Evolutionary conservation across 2,888 invertebrate genomes (phyloP).

Genomic region (Rosalia funebris): DNA sequence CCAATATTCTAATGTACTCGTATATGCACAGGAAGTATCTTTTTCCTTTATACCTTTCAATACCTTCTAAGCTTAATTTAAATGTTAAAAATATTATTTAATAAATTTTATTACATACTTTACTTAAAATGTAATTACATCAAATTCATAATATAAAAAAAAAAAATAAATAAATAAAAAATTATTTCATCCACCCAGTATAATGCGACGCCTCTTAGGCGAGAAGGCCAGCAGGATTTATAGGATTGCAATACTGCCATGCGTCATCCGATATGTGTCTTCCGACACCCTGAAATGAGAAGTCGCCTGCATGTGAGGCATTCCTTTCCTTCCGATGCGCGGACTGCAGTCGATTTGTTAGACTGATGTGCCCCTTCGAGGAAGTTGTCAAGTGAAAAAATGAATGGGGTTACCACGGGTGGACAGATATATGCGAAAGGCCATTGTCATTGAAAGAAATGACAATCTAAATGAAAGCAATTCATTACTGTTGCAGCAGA

Average conservation of each 20-base stretch:
- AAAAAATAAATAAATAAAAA: too few species aligned
- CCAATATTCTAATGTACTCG: too few species aligned
- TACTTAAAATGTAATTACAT: not conserved
- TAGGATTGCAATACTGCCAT: slow-evolving; percentile 26
- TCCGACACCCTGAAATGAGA: slow-evolving; percentile 26
- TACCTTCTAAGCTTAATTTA: too few species aligned
- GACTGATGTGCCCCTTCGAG: slow-evolving; percentile 9
- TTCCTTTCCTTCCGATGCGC: slow-evolving; percentile 18
- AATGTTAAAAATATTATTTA: too few species aligned
- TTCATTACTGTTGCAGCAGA: too few species aligned
- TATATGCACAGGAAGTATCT: too few species aligned
- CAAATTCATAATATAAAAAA: not conserved
- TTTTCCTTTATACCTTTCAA: too few species aligned
- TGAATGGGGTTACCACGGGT: slow-evolving; percentile 9
- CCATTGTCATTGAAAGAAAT: slow-evolving; percentile 7
- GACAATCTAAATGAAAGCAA: too few species aligned
- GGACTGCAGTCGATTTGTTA: slow-evolving; percentile 28
- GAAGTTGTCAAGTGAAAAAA: slow-evolving; percentile 9
- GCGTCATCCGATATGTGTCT: slow-evolving; percentile 26
- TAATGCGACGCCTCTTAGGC: slow-evolving; percentile 19
- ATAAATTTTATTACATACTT: not conserved
- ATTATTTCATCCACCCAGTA: too few species aligned
- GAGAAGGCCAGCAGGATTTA: slow-evolving; percentile 26
- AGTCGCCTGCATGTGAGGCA: slow-evolving; percentile 22
- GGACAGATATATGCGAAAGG: slow-evolving; percentile 10